Percentiles rank a stretch among this genome's conserved stretches.
phyloP scores from a whole-genome alignment of 2,113 vertebrate species.

The Phylloscopus trochilus region DNA sequence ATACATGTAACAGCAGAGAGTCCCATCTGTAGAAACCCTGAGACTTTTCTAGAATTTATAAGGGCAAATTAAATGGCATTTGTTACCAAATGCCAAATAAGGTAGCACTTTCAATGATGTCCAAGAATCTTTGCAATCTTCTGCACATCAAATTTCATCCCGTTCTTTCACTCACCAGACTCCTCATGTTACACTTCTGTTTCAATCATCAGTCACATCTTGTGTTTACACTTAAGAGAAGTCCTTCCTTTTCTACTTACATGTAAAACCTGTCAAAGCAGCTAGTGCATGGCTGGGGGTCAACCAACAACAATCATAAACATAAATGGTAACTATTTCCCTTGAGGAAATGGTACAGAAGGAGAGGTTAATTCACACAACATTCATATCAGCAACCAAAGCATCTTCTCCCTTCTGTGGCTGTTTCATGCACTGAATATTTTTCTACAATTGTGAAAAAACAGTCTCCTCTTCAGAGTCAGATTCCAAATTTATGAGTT shows the following conservation, averaged over 20 bases:
- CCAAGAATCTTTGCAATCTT: neutral
- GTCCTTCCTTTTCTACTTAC: neutral
- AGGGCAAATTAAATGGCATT: neutral
- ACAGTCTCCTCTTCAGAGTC: neutral
- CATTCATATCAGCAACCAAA: neutral
- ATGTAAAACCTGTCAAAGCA: neutral
- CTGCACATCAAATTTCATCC: neutral
- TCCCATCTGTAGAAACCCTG: neutral
- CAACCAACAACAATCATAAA: neutral
- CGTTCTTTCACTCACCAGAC: neutral
- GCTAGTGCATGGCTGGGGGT: neutral
- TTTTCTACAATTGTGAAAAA: neutral
- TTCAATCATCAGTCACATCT: neutral
- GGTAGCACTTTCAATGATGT: neutral
- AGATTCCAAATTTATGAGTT: neutral
- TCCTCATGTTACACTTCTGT: neutral
- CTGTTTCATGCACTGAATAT: neutral
- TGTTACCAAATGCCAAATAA: neutral
- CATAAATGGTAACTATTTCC: neutral
- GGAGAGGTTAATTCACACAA: neutral
- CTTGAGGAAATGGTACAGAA: neutral
- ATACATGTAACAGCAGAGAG: neutral
- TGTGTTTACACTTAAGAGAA: neutral
- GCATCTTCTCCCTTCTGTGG: neutral
- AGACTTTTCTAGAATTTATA: neutral